Percentiles rank a stretch among this genome's conserved stretches.
phyloP scores from a whole-genome alignment of 2,113 vertebrate genomes.

The Ceyx melanurus region DNA sequence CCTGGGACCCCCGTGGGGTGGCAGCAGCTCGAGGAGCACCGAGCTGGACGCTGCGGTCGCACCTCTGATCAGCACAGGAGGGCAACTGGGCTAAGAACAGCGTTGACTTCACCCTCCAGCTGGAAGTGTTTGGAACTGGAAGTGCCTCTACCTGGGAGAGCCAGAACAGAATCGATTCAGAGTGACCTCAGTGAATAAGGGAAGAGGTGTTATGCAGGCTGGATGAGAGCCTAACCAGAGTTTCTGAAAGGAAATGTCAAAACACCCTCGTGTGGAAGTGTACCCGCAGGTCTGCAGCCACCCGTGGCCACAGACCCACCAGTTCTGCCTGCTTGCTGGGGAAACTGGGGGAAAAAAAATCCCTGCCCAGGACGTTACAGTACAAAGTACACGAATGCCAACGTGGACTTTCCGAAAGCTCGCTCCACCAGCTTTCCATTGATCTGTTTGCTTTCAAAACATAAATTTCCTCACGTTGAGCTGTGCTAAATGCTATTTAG shows the following conservation, averaged over 20 bases:
- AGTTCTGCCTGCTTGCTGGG: background rate
- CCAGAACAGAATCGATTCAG: rapidly evolving
- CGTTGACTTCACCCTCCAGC: background rate
- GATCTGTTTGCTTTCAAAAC: conserved; percentile 53
- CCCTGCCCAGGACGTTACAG: background rate
- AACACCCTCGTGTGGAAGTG: background rate
- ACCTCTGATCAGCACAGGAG: rapidly evolving
- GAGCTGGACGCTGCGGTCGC: rapidly evolving
- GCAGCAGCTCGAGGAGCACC: rapidly evolving
- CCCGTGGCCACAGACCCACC: rapidly evolving
- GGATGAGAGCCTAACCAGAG: background rate
- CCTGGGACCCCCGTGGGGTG: rapidly evolving
- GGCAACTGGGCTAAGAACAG: background rate
- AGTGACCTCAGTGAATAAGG: rapidly evolving
- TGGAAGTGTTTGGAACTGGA: background rate
- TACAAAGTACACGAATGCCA: background rate
- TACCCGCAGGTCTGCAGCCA: background rate
- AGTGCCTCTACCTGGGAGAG: background rate
- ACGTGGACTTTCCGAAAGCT: background rate
- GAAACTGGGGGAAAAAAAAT: background rate
- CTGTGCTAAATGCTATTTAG: conserved; percentile 77
- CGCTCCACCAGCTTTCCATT: background rate
- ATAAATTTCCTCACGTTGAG: conserved; percentile 47
- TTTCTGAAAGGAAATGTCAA: background rate
- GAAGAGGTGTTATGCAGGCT: background rate